Base-by-base conservation (phyloP, 2,113 vertebrate species). In the Copsychus sechellarum region DNA sequence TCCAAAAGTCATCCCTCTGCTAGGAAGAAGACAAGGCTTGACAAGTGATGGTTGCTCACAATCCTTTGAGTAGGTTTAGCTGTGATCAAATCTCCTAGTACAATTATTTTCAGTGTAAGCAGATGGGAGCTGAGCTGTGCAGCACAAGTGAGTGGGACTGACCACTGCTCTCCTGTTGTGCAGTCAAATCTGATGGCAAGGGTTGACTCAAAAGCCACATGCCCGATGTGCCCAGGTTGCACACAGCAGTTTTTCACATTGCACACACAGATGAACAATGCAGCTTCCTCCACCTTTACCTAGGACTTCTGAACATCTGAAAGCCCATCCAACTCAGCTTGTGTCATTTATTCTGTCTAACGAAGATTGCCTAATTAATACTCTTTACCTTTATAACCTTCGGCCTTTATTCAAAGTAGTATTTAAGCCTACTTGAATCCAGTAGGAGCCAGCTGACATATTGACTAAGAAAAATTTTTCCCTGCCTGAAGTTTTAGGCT, bases 1-100 rank as follows among this genome's bases (percentile, higher is more conserved):
- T 91, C 66, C 48, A 53, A 29, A 90, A 67, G 22, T 34, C n/a
- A 71, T 60, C 16, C 87, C 82, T 96, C 85, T 96, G 74, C 78
- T 77, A 69, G 69, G 56, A 81, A 40, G 61, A 48, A 78, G 74
- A 92, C 95, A 80, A 91, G 50, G 33, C 18, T 88, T 90, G 90
- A 91, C 78, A 88, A 81, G 74, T 31, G 69, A n/a, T 82, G 65
- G 25, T 48, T 91, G 65, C 50, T 40, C 91, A 29, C 16, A 48
- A 34, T 48, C 43, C 38, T 67, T 79, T 76, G 18, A 62, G 11
- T 24, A 74, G 16, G 11, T 94, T 76, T 80, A 60, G 24, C 28
- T 56, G 22, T 53, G 18, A 38, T 43, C 64, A 45, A 28, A n/a
- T 43, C 21, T 48, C 26, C 38, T 72, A 82, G 12, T 36, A 53